Base-by-base conservation (phyloP, 2,113 vertebrate genomes). In the Apteryx mantelli region DNA sequence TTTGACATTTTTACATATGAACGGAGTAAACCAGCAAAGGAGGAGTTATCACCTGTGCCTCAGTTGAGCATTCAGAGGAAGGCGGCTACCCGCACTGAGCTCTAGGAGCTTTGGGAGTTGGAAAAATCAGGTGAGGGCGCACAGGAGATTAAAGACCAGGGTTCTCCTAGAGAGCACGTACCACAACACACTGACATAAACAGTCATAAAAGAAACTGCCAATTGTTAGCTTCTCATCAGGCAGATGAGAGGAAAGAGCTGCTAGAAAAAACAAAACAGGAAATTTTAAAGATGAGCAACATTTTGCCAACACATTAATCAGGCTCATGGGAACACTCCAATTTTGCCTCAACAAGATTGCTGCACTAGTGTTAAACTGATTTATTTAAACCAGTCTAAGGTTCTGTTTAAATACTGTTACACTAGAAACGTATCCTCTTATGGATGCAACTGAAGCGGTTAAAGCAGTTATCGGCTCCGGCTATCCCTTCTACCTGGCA, bases 151-250 rank as follows among this genome's bases (percentile, higher is more conserved):
- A 19, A 48, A 48, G 46, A 18, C 19, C 46, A 48, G 46, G 18
- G 46, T 48, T 48, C 46, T 48, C 46, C 46, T 19, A 48, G 46
- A 19, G 7, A 76, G 20, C 4, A 13, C 7, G 8, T 18, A 61
- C 0, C 0, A 61, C 65, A 38, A 66, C 18, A 73, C 1, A 0
- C 1, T 12, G n/a, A 88, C 34, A 74, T 64, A 71, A 86, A 82
- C 15, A 63, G 36, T 66, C 63, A 52, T 19, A 60, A 74, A 75
- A 15, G 3, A 86, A 89, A 73, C 21, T 21, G 24, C 4, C 13
- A 56, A 63, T 36, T 3, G 21, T 60, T 40, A 68, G 38, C 42
- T 34, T 89, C 46, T 53, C 44, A 44, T 28, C 11, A 68, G 18
- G 60, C 30, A 64, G 24, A 63, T 30, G 0, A 76, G 13, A 82